Evolutionary conservation across 2,797 vertebrate genomes (phyloP).

Genomic region (Muscicapa striata): DNA sequence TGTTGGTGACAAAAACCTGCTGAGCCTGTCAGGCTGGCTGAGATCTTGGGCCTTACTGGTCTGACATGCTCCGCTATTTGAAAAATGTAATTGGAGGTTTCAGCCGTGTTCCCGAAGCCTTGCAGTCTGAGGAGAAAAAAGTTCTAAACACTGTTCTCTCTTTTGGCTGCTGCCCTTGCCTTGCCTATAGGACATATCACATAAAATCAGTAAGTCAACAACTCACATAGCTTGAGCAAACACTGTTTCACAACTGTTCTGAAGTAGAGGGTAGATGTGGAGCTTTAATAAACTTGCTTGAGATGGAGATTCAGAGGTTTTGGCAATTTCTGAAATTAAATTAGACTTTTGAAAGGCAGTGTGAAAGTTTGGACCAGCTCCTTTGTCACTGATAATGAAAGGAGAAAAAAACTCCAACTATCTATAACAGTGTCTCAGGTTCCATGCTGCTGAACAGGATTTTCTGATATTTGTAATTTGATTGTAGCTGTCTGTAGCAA

Average conservation of each 20-base stretch:
- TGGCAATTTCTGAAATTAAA: neutral
- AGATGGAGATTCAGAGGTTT: neutral
- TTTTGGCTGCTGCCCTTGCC: neutral
- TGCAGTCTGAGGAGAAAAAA: neutral
- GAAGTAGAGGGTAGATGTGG: neutral
- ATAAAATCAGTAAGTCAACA: neutral
- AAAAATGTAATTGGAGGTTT: slow-evolving; percentile 66
- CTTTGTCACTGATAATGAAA: neutral
- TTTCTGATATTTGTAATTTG: neutral
- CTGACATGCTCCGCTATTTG: slow-evolving; percentile 50
- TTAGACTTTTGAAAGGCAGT: neutral
- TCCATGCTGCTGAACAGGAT: neutral
- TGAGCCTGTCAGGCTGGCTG: slow-evolving; percentile 53
- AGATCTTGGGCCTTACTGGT: slow-evolving; percentile 50
- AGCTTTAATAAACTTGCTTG: neutral
- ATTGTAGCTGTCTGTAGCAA: neutral
- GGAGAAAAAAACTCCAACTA: neutral
- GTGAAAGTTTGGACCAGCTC: neutral
- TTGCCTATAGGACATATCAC: neutral
- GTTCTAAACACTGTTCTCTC: neutral
- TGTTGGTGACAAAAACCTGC: slow-evolving; percentile 71
- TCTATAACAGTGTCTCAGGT: neutral
- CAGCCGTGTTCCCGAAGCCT: neutral
- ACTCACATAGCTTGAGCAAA: neutral
- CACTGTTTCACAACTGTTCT: neutral